phyloP scores from a whole-genome alignment of 2,888 invertebrate species.

The Hirudinaria manillensis region DNA sequence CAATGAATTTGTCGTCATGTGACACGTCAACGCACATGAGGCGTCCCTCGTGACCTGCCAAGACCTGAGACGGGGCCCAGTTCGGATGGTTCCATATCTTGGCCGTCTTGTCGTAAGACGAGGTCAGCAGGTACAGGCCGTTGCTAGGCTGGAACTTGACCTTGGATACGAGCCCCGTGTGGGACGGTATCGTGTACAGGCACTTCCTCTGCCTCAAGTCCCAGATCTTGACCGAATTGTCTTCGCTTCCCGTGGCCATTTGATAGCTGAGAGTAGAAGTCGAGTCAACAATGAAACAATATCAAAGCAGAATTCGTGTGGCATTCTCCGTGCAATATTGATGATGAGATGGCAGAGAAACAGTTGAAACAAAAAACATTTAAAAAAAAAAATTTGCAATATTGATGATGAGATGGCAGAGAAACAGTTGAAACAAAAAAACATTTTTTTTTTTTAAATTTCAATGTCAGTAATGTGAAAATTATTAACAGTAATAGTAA shows the following conservation, averaged over 20 bases:
- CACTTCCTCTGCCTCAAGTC: conserved; percentile 78
- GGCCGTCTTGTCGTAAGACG: conserved; percentile 84
- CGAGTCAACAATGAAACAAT: background rate
- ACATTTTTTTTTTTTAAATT: too few relatives aligned
- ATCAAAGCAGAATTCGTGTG: background rate
- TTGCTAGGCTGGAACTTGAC: conserved; percentile 72
- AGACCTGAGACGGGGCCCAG: conserved; percentile 91
- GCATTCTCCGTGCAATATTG: background rate
- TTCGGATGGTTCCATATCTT: conserved; percentile 93
- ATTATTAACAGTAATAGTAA: too few relatives aligned
- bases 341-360: background rate
- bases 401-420: background rate
- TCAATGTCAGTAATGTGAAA: too few relatives aligned
- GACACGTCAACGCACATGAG: conserved; percentile 90
- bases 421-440: background rate
- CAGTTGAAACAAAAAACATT: background rate
- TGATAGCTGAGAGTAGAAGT: conserved; percentile 57
- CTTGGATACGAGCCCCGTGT: conserved; percentile 79
- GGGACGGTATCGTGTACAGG: conserved; percentile 90
- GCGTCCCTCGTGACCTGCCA: conserved; percentile 92
- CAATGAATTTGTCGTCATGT: conserved; percentile 81
- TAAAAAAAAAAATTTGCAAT: background rate
- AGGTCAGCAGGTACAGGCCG: conserved; percentile 82
- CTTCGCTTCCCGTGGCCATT: conserved; percentile 83
- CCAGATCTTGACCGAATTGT: conserved; percentile 89